phyloP scores from a whole-genome alignment of 2,797 vertebrate species.

The Gymnoscopelus microlampas region DNA sequence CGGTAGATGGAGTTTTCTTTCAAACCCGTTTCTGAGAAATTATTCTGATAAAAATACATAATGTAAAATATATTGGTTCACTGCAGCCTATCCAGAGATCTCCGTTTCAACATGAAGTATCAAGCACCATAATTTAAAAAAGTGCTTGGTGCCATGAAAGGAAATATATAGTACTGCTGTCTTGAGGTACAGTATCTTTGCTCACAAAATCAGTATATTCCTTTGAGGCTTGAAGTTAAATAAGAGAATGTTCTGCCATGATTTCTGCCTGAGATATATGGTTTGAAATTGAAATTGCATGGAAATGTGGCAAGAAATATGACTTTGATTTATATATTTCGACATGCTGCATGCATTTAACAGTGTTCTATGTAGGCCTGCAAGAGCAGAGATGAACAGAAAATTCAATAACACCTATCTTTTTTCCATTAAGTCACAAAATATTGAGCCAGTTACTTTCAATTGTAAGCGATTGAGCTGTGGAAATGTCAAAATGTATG shows the following conservation, averaged over 20 bases:
- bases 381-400: constrained; percentile 6
- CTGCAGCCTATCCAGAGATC: too few relatives aligned
- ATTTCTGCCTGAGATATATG: not conserved
- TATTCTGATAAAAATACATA: too few relatives aligned
- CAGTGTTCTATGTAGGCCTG: constrained; percentile 40
- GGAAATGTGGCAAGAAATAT: constrained; percentile 13
- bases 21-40: not conserved
- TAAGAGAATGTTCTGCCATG: constrained; percentile 1
- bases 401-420: constrained; percentile 29
- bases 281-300: constrained; percentile 20
- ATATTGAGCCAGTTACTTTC: constrained; percentile 45
- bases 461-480: constrained; percentile 42
- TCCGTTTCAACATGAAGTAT: too few relatives aligned
- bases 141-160: not conserved
- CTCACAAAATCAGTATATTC: constrained; percentile 8
- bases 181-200: not conserved
- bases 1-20: not conserved
- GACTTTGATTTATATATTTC: constrained; percentile 4
- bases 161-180: constrained; percentile 5
- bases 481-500: constrained; percentile 51
- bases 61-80: too few relatives aligned
- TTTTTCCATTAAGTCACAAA: constrained; percentile 39
- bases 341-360: not conserved
- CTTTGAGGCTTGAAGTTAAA: constrained; percentile 2
- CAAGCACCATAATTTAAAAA: not conserved